Evolutionary conservation across 2,888 invertebrate genomes (phyloP).

Genomic region (Campoplex capitator): DNA sequence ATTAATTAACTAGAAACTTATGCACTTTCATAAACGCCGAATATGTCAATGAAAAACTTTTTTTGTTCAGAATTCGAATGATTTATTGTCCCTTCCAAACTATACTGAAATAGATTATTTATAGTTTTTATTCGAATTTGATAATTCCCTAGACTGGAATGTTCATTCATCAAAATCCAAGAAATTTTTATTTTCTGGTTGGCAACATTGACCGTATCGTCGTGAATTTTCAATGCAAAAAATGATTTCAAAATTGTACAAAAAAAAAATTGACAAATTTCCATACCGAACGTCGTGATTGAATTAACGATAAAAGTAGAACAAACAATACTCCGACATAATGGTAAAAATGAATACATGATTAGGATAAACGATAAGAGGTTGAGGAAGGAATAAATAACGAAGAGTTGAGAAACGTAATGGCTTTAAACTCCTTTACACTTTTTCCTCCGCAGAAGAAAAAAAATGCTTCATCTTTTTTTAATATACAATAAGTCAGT

Average conservation of each 20-base stretch:
- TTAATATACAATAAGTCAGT: slow-evolving; percentile 46
- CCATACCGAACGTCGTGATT: neutral
- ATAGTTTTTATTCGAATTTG: neutral
- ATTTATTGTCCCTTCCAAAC: neutral
- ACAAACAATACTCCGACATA: neutral
- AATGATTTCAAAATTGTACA: neutral
- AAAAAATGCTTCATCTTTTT: slow-evolving; percentile 37
- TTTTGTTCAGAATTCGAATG: neutral
- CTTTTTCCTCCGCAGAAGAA: slow-evolving; percentile 31
- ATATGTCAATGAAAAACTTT: neutral
- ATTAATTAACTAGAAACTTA: too few species aligned
- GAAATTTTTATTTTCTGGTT: neutral
- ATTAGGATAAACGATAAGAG: neutral
- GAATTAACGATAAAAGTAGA: neutral
- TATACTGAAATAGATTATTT: neutral
- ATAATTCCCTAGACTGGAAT: neutral
- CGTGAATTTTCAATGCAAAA: neutral
- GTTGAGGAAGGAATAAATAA: neutral
- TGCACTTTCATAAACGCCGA: neutral
- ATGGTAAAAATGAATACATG: neutral
- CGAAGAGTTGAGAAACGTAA: slow-evolving; percentile 6
- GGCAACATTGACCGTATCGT: neutral
- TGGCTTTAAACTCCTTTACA: slow-evolving; percentile 6
- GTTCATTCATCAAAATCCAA: neutral
- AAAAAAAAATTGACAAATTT: neutral